Percentiles rank a stretch among this genome's conserved stretches.
Evolutionary conservation across 2,888 invertebrate species (phyloP).

Genomic region (Callyntrura guangdongensis): DNA sequence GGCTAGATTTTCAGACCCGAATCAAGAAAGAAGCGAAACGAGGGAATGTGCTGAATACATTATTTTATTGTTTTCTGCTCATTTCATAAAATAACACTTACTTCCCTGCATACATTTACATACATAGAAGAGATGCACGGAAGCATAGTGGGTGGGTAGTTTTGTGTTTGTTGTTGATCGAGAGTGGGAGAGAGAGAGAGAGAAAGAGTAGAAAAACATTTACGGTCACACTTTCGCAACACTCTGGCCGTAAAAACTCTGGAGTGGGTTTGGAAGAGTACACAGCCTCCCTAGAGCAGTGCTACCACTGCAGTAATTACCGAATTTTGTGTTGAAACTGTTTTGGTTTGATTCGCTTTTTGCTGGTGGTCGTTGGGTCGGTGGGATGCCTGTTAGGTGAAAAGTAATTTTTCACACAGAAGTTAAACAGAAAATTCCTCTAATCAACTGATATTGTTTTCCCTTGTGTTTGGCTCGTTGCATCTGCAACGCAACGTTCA

Average conservation of each 20-base stretch:
- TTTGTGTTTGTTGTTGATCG: constrained; percentile 12
- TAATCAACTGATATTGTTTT: constrained; percentile 47
- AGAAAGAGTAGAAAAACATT: constrained; percentile 49
- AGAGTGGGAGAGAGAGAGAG: no score
- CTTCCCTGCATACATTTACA: constrained; percentile 76
- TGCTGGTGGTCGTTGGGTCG: constrained; percentile 19
- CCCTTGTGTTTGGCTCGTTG: neutral
- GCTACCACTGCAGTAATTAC: constrained; percentile 13
- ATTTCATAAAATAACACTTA: constrained; percentile 80
- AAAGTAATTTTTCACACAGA: constrained; percentile 49
- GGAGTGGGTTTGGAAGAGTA: neutral
- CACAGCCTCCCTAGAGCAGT: neutral
- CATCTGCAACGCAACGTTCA: constrained; percentile 15
- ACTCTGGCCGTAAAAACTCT: neutral
- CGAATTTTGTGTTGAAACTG: constrained; percentile 47
- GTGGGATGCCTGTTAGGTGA: constrained; percentile 22
- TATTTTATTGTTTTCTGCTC: constrained; percentile 77
- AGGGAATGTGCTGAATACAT: constrained; percentile 71
- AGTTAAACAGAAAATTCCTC: constrained; percentile 18
- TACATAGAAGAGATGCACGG: constrained; percentile 28
- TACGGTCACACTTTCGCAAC: constrained; percentile 65
- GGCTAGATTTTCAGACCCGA: constrained; percentile 5
- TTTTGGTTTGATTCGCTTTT: constrained; percentile 50
- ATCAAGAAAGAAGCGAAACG: constrained; percentile 4
- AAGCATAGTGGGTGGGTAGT: neutral